Evolutionary conservation across 2,797 vertebrate species (phyloP), one percentile per base, ranked within the genome.

Genomic region (Hyperoplus immaculatus): DNA sequence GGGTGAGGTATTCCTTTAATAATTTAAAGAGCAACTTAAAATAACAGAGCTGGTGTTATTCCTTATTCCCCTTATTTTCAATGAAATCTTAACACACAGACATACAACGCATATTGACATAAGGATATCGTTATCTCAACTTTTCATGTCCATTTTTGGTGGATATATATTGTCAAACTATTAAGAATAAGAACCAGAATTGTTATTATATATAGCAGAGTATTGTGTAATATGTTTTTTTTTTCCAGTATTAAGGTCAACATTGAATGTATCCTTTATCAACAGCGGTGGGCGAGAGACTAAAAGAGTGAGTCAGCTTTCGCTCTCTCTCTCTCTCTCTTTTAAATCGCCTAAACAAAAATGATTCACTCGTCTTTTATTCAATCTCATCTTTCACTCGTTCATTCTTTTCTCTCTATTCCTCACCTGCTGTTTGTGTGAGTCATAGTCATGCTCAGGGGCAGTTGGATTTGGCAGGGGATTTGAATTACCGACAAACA

Each of bases 371-470:
- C 59, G 4, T 47, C 54, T 42, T 36, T 16, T 0, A 59, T 51
- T 46, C 51, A 38, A 38, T 18, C 38, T 58, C 11, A 4, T 53
- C 18, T 50, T 11, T 57, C 38, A 29, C 9, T 49, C 15, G n/a
- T 6, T 49, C 43, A 12, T 57, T 67, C 36, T 69, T 3, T 39
- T 41, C 38, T 55, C 18, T 71, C 36, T 60, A 43, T 51, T 4
- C 53, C 21, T 69, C 68, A 56, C 63, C 57, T 75, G 76, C 66
- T 60, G 75, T 10, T 15, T 60, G 41, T 13, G 16, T 74, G 50
- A 51, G 78, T 80, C 82, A 78, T 47, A 69, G 29, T 77, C 59
- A 74, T 50, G 58, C 72, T 67, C 8, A 5, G 6, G 11, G 42
- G 54, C 55, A 82, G 75, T 69, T 79, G 81, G 43, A 29, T 29